Conservation (phyloP, 2,797 vertebrate genomes). For the Gephyroberyx darwinii region DNA sequence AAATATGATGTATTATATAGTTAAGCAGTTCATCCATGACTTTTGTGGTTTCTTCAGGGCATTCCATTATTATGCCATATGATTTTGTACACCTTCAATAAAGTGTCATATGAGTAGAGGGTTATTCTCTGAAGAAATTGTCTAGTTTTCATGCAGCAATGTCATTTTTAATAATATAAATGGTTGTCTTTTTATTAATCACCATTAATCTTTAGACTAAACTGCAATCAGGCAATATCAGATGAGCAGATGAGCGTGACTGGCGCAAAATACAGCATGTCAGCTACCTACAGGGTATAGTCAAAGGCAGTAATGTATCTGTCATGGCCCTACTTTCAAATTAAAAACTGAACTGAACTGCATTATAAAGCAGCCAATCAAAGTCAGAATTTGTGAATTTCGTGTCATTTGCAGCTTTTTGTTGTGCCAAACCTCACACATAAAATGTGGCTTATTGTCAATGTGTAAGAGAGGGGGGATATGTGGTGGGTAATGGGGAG, state of each 20-base stretch:
- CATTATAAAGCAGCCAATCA: background rate
- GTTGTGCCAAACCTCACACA: too few relatives aligned
- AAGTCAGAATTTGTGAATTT: background rate
- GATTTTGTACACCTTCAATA: slow-evolving; percentile 40
- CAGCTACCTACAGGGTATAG: background rate
- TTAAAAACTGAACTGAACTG: background rate
- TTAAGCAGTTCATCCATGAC: slow-evolving; percentile 29
- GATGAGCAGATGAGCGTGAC: background rate
- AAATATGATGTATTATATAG: background rate
- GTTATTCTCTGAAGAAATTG: slow-evolving; percentile 9
- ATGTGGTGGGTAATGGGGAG: slow-evolving; percentile 6
- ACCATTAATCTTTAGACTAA: slow-evolving; percentile 20
- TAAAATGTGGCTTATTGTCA: too few relatives aligned
- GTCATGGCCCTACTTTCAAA: background rate
- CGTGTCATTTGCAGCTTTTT: too few relatives aligned
- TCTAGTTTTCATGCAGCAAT: slow-evolving; percentile 17
- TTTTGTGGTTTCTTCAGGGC: slow-evolving; percentile 51
- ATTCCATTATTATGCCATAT: slow-evolving; percentile 46
- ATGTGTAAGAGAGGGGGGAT: too few relatives aligned
- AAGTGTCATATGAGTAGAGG: slow-evolving; percentile 11
- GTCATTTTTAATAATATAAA: slow-evolving; percentile 1
- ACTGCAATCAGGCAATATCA: slow-evolving; percentile 25
- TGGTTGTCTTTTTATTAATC: slow-evolving; percentile 6
- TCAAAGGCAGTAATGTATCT: background rate
- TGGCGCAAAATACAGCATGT: background rate